Base-by-base conservation (phyloP, 2,888 invertebrate species). In the Hyposoter dolosus region DNA sequence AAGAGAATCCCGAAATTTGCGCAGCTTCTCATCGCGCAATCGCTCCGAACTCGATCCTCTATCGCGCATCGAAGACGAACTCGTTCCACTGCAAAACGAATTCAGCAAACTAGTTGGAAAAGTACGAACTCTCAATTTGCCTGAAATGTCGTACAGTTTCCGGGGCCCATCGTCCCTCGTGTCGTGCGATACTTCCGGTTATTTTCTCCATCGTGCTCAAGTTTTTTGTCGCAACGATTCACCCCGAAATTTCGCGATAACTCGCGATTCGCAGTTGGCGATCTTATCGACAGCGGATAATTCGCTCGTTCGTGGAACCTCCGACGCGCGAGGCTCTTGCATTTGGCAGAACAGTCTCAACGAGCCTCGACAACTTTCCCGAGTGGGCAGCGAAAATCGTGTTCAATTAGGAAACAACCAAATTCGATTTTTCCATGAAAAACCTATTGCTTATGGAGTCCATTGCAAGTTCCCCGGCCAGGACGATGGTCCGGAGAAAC, bases 81-180 rank as follows among this genome's bases (percentile, higher is more conserved):
- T 92, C 1, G 82, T 87, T 0, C 91, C 91, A 0, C 80, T 92
- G 19, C 88, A 85, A 60, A 88, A 84, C 19, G 86, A 90, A 60
- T 84, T 92, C 53, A 91, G 87, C 84, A 89, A 90, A 83, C 87
- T 91, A 12, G 80, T 85, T 10, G 89, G 89, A 9, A 89, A 89
- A 53, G 82, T 89, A 32, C 87, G 88, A 9, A 90, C 90, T 5
- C 69, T 91, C 10, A 87, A 87, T 40, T 50, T 90, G 0, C 85
- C 86, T 7, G 78, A 75, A 6, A 28, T 77, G 47, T 47, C 82
- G 6, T 82, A 72, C 47, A 68, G 63, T 47, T 66, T 78, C 15
- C 32, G 40, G 1, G 47, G 56, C 43, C 63, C 78, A 45, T 82
- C 85, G n/a, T 63, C 75, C 10, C 60, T 83, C 23, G 12, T 76